These are phyloP conservation scores for Pachyrhynchus sulphureomaculatus DNA, from an alignment of 1,140 invertebrate species.

Conservation along the genomic window DNA sequence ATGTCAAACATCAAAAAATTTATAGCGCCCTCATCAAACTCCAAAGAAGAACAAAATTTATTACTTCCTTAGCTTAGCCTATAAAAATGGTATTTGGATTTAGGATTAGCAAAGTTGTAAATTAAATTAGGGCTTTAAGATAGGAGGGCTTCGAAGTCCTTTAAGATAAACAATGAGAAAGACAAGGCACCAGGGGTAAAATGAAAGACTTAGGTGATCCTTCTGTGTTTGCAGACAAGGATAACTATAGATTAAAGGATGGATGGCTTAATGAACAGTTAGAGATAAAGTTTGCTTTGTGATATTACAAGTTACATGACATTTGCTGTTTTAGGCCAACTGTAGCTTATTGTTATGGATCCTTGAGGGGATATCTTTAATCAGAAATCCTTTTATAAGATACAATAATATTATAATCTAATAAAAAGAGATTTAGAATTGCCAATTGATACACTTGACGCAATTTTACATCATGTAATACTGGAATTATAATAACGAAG, in stretches of 20 bases:
- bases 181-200: neutral
- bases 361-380: too few species aligned
- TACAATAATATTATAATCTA: too few species aligned
- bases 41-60: neutral
- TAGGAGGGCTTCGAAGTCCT: conserved; percentile 9
- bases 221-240: conserved; percentile 12
- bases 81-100: conserved; percentile 12
- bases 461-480: too few species aligned
- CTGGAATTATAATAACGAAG: too few species aligned
- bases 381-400: too few species aligned
- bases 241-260: conserved; percentile 6
- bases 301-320: too few species aligned
- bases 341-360: too few species aligned
- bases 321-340: too few species aligned
- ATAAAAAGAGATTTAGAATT: too few species aligned
- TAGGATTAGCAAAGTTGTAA: conserved; percentile 11
- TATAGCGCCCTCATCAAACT: neutral
- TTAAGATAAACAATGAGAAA: conserved; percentile 16
- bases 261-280: conserved; percentile 13
- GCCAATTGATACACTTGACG: too few species aligned
- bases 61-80: neutral
- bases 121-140: conserved; percentile 17
- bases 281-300: conserved; percentile 4
- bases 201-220: conserved; percentile 5
- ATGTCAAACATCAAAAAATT: too few species aligned